Base-by-base conservation (phyloP, 2,797 vertebrate genomes). In the Brachyrhaphis roseni region DNA sequence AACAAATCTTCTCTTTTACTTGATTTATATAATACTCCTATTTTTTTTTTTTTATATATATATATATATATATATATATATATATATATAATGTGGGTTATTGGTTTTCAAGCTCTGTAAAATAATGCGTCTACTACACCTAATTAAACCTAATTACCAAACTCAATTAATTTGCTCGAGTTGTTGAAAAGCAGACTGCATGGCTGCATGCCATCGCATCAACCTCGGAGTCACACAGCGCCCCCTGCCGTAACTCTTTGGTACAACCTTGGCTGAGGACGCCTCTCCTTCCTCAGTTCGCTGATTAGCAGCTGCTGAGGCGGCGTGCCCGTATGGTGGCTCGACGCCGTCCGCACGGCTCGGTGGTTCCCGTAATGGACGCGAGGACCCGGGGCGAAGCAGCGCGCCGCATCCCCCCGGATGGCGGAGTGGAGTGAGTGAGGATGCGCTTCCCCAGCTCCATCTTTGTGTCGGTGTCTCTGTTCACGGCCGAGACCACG, bases 361-460 rank as follows among this genome's bases (percentile, higher is more conserved):
- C 72, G 39, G 78, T 78, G 86, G 78, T n/a, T 5, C 68, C 34
- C 79, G 86, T 80, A 74, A 88, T 91, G 90, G 89, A 84, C 15
- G 83, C 16, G 75, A 78, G 84, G 78, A 77, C 83, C 70, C 74
- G 18, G 81, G 84, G 84, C 72, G 75, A 86, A 89, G 88, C 86
- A 80, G 87, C 88, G 78, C 75, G 62, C 75, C 83, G 82, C 88
- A 2, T 78, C 46, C 90, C 43, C 86, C 86, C 89, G 72, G 11
- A 95, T 94, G 94, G 94, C 91, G 82, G 92, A 89, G 89, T 91
- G 93, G 92, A 89, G 89, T 91, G 93, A 93, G 90, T 76, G 95
- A 96, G 96, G 89, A 99, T 99, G 98, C 97, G 97, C 94, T 96
- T 98, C 93, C 98, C 98, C 82, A 96, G 95, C 86, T 99, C 98